phyloP scores from a whole-genome alignment of 2,888 invertebrate species.

The Nasonia oneida region DNA sequence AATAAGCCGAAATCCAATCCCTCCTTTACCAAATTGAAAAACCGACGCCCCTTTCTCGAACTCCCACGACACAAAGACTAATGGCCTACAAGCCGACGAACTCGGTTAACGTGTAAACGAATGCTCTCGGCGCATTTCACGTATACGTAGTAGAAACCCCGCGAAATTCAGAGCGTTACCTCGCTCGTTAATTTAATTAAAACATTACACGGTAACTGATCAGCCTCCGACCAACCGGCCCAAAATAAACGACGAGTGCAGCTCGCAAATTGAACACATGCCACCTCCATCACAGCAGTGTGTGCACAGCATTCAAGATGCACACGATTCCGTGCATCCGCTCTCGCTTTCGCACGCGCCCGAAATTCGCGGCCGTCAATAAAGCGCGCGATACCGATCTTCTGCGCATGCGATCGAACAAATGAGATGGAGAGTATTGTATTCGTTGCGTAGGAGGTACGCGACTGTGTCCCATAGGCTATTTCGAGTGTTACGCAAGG shows the following conservation, averaged over 20 bases:
- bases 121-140: neutral
- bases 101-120: neutral
- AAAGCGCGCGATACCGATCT: neutral
- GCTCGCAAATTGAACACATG: neutral
- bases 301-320: neutral
- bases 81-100: neutral
- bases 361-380: neutral
- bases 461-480: too few species aligned
- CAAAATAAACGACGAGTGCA: neutral
- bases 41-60: neutral
- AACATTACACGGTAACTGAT: neutral
- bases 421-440: neutral
- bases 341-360: constrained; percentile 7
- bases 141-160: neutral
- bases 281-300: too few species aligned
- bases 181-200: constrained; percentile 4
- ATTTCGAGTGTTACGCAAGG: neutral
- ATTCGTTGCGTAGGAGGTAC: neutral
- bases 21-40: neutral
- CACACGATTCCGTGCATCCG: neutral
- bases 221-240: neutral
- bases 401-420: neutral
- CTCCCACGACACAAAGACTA: neutral
- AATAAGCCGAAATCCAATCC: neutral
- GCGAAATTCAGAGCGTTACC: neutral